Evolutionary conservation across 2,888 invertebrate species (phyloP), one percentile per base, ranked within the genome.

Genomic region (Ophonus ardosiacus): DNA sequence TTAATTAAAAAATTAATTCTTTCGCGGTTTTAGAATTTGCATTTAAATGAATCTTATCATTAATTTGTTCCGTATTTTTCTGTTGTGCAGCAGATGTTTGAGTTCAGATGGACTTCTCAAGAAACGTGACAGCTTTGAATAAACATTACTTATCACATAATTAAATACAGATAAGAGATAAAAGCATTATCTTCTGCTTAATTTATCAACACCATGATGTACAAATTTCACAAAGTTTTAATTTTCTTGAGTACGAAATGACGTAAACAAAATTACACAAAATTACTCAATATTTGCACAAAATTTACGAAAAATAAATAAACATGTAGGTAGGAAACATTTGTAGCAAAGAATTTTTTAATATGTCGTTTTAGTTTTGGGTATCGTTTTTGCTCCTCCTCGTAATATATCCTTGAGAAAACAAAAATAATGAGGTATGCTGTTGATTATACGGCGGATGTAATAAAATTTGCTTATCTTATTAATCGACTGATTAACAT

Each of bases 1-100:
- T 80, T 80, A 80, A 80, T 80, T 80, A 80, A 80, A 80, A 80
- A 80, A 80, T 79, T 79, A 79, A 80, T 80, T 61, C 61, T 40
- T 17, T 17, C 7, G 21, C 7, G 51, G 56, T n/a, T 61, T 38
- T 80, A 59, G 17, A 80, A 80, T 80, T 80, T 80, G 80, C 80
- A 80, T 80, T 15, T 80, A 80, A 80, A 80, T 80, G 68, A 68
- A 68, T 68, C 59, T 78, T 78, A 78, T 78, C 57, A 31, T 78
- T 78, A 51, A 78, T 78, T 78, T 78, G 59, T 68, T 10, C 18
- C 24, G 7, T 21, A 63, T 21, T 59, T 59, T 63, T 63, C 63
- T 59, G 63, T 63, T 21, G 63, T 7, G 18, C 13, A 21, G 2
- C 63, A 63, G 63, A 8, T 63, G 63, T 21, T 59, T 63, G 63